Base-by-base conservation (phyloP, 2,888 invertebrate genomes). In the Idaea aversata region DNA sequence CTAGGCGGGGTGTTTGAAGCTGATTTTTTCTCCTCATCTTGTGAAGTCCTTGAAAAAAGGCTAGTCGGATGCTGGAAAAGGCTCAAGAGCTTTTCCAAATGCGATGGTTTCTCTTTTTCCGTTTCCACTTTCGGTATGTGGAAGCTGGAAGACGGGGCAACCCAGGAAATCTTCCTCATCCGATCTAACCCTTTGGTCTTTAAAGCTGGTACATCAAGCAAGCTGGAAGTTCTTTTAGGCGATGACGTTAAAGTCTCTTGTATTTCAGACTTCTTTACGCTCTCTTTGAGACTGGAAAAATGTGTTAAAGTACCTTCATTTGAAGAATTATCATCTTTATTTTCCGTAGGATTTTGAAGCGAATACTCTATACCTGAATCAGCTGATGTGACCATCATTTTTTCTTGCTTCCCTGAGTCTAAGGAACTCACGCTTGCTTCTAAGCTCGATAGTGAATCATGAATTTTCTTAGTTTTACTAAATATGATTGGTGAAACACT, bases 61-160 rank as follows among this genome's bases (percentile, higher is more conserved):
- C 93, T 94, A 63, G 93, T 91, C 0, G 95, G 95, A 79, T 95
- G 94, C 71, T 95, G 95, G 79, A 96, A 95, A 3, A 96, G 76
- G 35, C 95, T 95, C 0, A 95, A 78, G 3, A 96, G 82, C 77
- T 95, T 95, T 70, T 95, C 95, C 63, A 96, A 87, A 77, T 95
- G 94, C 6, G 95, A 93, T 0, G 94, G 94, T 69, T 93, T 93
- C 0, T 91, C 91, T 63, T 86, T 88, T 2, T 92, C 91, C 2
- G 79, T 75, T 6, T 92, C 90, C 2, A 83, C 83, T 67, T 83
- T 84, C 0, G 89, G 87, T 70, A 91, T 81, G 60, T 89, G 86
- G 73, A 91, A 88, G 68, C 90, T 88, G 0, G 91, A 78, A 1
- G 93, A 88, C 0, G 94, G 93, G 4, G 93, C 93, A 15, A 95